Base-by-base conservation (phyloP, 2,888 invertebrate genomes). In the Macrophya alboannulata region DNA sequence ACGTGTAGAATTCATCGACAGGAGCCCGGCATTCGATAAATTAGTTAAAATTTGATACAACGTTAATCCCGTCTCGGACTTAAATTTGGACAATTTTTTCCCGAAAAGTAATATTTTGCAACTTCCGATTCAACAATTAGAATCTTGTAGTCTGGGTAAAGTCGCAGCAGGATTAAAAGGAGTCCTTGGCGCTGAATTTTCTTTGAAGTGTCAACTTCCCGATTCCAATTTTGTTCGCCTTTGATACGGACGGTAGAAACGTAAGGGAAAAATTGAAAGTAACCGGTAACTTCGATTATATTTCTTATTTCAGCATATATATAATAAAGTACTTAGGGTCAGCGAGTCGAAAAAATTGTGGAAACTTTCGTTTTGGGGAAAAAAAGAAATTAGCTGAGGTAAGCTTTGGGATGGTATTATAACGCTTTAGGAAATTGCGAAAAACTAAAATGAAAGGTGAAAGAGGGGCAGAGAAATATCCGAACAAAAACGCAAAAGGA, bases 111-210 rank as follows among this genome's bases (percentile, higher is more conserved):
- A 31, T 71, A 40, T 40, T 71, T 40, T 37, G 40, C n/a, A 71
- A 17, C 40, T 71, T 71, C 1, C n/a, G 43, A 40, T 40, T 71
- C n/a, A 71, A 71, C 31, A 71, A 71, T 71, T 17, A 71, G 71
- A 9, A n/a, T 71, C 12, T 62, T 25, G 62, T 62, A 21, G 12
- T 62, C 62, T 62, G 2, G 12, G 62, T 25, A 12, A 55, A 71
- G 40, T 71, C 40, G 40, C 8, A 40, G 40, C 8, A 40, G 40
- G 71, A 40, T 40, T 71, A n/a, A 71, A 62, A 62, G 48, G 48
- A 48, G 62, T 62, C 25, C 62, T 3, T 25, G 71, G 4, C 4
- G 71, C n/a, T n/a, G 31, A 71, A 71, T 71, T n/a, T 71, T 40
- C 71, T 40, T 71, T 71, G 37, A 40, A 71, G 37, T 40, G 40